A percentile compares a stretch with the other conserved stretches of the same genome.
These are phyloP conservation scores for Polydrusus tereticollis DNA, from an alignment of 2,888 invertebrate species.

Conservation along the genomic window DNA sequence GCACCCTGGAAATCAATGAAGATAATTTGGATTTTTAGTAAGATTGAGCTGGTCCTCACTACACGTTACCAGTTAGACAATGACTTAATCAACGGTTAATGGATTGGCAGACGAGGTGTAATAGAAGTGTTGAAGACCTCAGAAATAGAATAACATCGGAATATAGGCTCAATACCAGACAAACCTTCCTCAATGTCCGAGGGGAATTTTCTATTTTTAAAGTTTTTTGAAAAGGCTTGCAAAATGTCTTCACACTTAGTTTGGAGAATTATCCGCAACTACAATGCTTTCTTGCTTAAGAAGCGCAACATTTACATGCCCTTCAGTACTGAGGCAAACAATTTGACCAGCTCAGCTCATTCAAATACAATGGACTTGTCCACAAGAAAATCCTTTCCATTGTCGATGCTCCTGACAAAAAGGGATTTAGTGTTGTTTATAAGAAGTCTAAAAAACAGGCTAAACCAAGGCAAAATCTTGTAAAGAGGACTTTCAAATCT, in stretches of 20 bases:
- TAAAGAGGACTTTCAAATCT: constrained; percentile 86
- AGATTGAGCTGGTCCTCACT: no score
- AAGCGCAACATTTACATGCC: constrained; percentile 86
- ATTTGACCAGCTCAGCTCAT: constrained; percentile 93
- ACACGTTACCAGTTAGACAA: no score
- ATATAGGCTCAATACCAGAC: no score
- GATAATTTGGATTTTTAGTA: no score
- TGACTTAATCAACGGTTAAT: no score
- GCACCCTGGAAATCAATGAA: no score
- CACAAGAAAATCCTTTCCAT: constrained; percentile 93
- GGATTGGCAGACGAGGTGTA: no score
- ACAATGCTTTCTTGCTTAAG: constrained; percentile 87
- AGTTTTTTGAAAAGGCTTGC: no score
- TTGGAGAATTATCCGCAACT: constrained; percentile 92
- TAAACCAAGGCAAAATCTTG: constrained; percentile 83
- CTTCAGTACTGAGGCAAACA: constrained; percentile 93
- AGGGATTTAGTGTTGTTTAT: constrained; percentile 92
- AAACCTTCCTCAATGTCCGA: no score
- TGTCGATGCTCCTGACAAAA: constrained; percentile 88
- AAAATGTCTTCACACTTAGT: constrained; percentile 85
- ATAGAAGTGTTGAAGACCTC: no score
- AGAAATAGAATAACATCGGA: no score
- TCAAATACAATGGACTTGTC: constrained; percentile 94
- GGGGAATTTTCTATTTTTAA: no score
- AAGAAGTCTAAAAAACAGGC: constrained; percentile 80